These are phyloP conservation scores for Linurgus olivaceus DNA, from an alignment of 2,797 vertebrate genomes.

Conservation along the genomic window DNA sequence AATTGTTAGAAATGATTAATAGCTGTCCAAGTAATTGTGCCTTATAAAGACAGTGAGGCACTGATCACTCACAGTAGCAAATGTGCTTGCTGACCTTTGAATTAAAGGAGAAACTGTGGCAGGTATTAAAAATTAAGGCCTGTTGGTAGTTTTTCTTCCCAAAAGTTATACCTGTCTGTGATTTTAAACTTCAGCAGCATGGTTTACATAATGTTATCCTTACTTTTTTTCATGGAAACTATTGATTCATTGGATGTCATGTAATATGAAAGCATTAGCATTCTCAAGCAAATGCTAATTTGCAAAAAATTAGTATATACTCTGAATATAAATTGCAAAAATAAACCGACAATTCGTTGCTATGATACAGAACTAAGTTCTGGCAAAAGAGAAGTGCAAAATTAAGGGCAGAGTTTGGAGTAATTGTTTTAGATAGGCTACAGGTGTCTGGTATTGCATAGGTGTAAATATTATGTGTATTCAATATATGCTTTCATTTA, in stretches of 20 bases:
- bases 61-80: slow-evolving; percentile 35
- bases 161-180: background rate
- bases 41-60: background rate
- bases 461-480: background rate
- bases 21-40: slow-evolving; percentile 28
- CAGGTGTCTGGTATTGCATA: background rate
- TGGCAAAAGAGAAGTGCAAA: background rate
- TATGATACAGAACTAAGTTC: background rate
- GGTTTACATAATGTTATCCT: background rate
- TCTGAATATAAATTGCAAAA: slow-evolving; percentile 6
- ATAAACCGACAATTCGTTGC: background rate
- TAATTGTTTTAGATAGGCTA: background rate
- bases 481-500: background rate
- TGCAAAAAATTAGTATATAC: background rate
- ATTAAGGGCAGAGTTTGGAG: background rate
- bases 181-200: background rate
- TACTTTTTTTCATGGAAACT: background rate
- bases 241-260: background rate
- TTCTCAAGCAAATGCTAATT: slow-evolving; percentile 15
- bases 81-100: slow-evolving; percentile 51
- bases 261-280: background rate
- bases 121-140: slow-evolving; percentile 34
- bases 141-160: background rate
- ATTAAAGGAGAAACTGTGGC: slow-evolving; percentile 38
- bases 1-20: slow-evolving; percentile 57